These are phyloP conservation scores for Agapornis canus DNA, from an alignment of 2,797 vertebrate genomes.

Conservation along the genomic window DNA sequence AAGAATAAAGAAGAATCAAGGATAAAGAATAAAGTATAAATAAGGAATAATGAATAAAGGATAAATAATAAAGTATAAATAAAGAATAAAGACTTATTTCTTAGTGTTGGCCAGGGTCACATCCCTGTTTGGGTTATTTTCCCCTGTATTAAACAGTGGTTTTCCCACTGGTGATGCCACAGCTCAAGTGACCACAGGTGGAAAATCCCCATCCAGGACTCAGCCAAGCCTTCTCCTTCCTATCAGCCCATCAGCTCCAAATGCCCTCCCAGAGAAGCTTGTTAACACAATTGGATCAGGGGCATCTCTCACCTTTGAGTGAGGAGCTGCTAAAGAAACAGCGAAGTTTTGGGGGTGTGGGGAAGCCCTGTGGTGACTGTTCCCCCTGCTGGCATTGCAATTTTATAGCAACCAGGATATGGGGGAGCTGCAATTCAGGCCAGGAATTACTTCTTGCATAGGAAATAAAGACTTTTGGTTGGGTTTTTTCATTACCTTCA, in stretches of 20 bases:
- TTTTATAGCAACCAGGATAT: no score
- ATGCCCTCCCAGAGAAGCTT: neutral
- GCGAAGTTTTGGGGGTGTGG: fast-evolving
- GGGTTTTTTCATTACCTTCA: neutral
- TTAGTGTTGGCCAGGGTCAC: no score
- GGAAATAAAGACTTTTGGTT: neutral
- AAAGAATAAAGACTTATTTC: neutral
- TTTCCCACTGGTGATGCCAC: neutral
- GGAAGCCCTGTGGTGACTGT: fast-evolving
- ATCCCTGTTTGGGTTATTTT: neutral
- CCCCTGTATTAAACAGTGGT: neutral
- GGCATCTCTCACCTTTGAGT: neutral
- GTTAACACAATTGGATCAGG: neutral
- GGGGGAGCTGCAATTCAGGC: neutral
- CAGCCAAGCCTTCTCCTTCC: neutral
- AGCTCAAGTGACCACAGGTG: neutral
- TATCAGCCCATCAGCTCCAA: fast-evolving
- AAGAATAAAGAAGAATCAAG: no score
- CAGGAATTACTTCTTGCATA: neutral
- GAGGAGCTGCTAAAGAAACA: neutral
- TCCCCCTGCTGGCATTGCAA: neutral
- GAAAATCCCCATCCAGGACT: neutral
- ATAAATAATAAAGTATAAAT: neutral
- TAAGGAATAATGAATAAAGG: no score
- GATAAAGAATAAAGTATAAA: no score